A percentile compares a stretch with the other conserved stretches of the same genome.
These are phyloP conservation scores for Microdon myrmicae DNA, from an alignment of 2,888 invertebrate species.

Conservation along the genomic window DNA sequence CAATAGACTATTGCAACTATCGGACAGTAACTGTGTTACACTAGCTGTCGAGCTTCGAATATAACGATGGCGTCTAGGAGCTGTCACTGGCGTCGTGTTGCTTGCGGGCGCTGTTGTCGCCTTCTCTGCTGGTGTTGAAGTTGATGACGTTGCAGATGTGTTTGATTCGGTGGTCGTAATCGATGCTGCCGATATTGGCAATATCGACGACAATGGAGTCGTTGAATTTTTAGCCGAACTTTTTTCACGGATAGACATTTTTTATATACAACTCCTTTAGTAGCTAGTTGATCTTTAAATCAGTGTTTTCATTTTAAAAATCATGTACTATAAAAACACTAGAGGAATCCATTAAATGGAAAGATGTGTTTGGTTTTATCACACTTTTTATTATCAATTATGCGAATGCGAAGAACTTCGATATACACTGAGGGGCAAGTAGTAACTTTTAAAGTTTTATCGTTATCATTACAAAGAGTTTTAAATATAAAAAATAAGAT, in stretches of 20 bases:
- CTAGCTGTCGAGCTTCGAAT: slow-evolving; percentile 81
- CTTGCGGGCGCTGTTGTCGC: slow-evolving; percentile 32
- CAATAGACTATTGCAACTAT: slow-evolving; percentile 86
- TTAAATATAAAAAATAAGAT: too few relatives aligned
- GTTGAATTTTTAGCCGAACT: slow-evolving; percentile 43
- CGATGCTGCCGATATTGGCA: slow-evolving; percentile 52
- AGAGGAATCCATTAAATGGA: too few relatives aligned
- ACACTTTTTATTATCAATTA: too few relatives aligned
- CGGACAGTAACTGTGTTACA: slow-evolving; percentile 86
- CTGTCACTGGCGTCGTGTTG: slow-evolving; percentile 54
- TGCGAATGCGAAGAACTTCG: too few relatives aligned
- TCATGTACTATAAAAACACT: too few relatives aligned
- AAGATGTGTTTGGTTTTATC: too few relatives aligned
- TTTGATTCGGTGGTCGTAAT: slow-evolving; percentile 23
- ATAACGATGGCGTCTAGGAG: slow-evolving; percentile 76
- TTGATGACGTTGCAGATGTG: slow-evolving; percentile 20
- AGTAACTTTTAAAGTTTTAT: too few relatives aligned
- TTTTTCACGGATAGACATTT: slow-evolving; percentile 47
- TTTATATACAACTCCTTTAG: too few relatives aligned
- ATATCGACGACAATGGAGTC: slow-evolving; percentile 28
- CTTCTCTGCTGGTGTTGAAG: slow-evolving; percentile 34
- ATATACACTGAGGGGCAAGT: too few relatives aligned
- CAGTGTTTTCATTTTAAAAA: too few relatives aligned
- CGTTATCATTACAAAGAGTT: too few relatives aligned
- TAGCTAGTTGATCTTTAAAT: too few relatives aligned